Conservation (phyloP, 2,797 vertebrate genomes). For the Enteromius mattozi region DNA sequence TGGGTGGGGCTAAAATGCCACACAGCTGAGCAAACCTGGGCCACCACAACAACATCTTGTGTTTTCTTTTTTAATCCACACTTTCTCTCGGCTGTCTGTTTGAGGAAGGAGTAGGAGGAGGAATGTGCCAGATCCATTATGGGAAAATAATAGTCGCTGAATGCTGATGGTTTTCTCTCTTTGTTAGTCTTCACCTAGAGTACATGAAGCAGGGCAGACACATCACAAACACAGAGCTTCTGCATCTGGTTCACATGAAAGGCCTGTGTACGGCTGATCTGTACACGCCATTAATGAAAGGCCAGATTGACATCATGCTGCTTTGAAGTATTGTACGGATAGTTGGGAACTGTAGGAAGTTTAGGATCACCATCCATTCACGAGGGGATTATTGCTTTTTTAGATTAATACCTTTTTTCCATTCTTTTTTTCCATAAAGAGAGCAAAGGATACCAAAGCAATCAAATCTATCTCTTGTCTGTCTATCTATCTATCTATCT, state of each 20-base stretch:
- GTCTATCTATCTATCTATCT: constrained; percentile 48
- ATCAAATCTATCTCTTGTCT: too few species aligned
- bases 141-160: constrained; percentile 52
- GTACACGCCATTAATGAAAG: constrained; percentile 15
- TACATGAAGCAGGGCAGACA: constrained; percentile 50
- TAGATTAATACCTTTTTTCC: background rate
- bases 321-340: constrained; percentile 39
- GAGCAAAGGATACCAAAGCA: background rate
- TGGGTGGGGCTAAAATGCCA: constrained; percentile 77
- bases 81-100: constrained; percentile 70
- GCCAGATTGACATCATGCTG: constrained; percentile 12
- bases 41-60: constrained; percentile 76
- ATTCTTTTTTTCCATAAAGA: background rate
- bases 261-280: constrained; percentile 5
- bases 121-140: constrained; percentile 52
- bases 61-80: constrained; percentile 79
- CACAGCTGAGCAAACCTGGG: constrained; percentile 84
- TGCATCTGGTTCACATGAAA: constrained; percentile 52
- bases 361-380: constrained; percentile 17
- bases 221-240: constrained; percentile 27
- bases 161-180: constrained; percentile 53
- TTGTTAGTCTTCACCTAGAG: constrained; percentile 54
- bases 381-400: constrained; percentile 1
- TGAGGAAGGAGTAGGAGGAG: constrained; percentile 59
- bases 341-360: constrained; percentile 33